A percentile compares a stretch with the other conserved stretches of the same genome.
Conservation (phyloP, 2,797 vertebrate species). For the Microchirus variegatus region DNA sequence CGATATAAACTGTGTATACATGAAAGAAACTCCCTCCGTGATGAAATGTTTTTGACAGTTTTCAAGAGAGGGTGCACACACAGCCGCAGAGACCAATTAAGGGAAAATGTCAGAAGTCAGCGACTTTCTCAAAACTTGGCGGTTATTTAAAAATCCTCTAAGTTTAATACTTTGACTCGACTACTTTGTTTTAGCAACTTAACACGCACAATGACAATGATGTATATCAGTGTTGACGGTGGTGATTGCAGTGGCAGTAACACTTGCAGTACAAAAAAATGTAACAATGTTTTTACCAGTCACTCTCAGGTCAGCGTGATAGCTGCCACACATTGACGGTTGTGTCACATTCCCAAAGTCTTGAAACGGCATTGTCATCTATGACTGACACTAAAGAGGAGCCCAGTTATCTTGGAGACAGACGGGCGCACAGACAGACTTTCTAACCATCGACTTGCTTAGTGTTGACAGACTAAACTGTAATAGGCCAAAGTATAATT, state of each 20-base stretch:
- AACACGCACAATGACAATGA: not conserved
- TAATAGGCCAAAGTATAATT: slow-evolving; percentile 10
- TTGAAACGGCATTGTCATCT: slow-evolving; percentile 48
- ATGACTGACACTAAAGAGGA: slow-evolving; percentile 57
- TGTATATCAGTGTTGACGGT: not conserved
- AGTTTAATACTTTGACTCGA: not conserved
- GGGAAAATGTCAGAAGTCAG: slow-evolving; percentile 41
- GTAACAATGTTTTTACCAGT: slow-evolving; percentile 13
- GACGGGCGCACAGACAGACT: slow-evolving; percentile 7
- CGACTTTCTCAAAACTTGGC: slow-evolving; percentile 28
- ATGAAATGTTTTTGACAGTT: slow-evolving; percentile 25
- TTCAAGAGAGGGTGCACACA: not conserved
- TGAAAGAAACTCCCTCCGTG: slow-evolving; percentile 3
- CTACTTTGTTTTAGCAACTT: slow-evolving; percentile 14
- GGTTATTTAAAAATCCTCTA: slow-evolving; percentile 10
- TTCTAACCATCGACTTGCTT: slow-evolving; percentile 17
- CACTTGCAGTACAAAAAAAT: slow-evolving; percentile 6
- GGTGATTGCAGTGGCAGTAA: not conserved
- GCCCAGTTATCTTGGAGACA: slow-evolving; percentile 9
- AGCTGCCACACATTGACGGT: slow-evolving; percentile 52
- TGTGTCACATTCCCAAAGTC: slow-evolving; percentile 45
- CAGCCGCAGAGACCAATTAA: slow-evolving; percentile 50
- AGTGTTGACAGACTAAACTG: slow-evolving; percentile 27
- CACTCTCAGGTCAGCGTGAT: slow-evolving; percentile 46
- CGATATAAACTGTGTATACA: slow-evolving; percentile 6